Evolutionary conservation across 2,888 invertebrate species (phyloP).

Genomic region (Chydorus sphaericus): DNA sequence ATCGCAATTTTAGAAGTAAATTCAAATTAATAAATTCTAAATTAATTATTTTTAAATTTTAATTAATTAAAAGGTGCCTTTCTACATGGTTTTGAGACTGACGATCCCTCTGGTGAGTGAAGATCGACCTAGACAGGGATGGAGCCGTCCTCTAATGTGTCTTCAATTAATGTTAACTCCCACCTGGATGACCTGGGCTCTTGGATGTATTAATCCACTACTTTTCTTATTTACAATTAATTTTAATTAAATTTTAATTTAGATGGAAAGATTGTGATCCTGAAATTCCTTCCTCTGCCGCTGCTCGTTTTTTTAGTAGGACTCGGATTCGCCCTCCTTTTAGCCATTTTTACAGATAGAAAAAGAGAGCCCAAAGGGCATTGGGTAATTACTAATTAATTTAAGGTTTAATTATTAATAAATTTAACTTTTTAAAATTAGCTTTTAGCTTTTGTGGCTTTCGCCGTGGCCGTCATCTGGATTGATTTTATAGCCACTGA

Average conservation of each 20-base stretch:
- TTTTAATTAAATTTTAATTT: neutral
- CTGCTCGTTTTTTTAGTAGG: neutral
- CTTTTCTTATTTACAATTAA: neutral
- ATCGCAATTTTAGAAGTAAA: conserved; percentile 31
- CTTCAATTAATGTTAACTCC: conserved; percentile 38
- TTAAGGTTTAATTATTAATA: neutral
- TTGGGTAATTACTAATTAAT: neutral
- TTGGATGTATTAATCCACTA: conserved; percentile 19
- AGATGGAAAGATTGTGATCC: conserved; percentile 1
- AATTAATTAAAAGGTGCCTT: conserved; percentile 31
- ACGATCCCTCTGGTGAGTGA: conserved; percentile 41
- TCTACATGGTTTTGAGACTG: conserved; percentile 36
- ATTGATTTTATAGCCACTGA: conserved; percentile 46
- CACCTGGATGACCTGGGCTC: conserved; percentile 28
- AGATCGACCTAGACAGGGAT: conserved; percentile 33
- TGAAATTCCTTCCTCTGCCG: neutral
- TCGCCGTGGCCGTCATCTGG: conserved; percentile 39
- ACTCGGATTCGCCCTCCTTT: neutral
- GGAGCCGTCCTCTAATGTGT: conserved; percentile 41
- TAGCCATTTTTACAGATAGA: conserved; percentile 2
- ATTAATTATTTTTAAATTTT: conserved; percentile 4
- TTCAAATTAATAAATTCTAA: neutral
- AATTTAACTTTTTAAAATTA: conserved; percentile 16
- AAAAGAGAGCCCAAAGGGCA: neutral
- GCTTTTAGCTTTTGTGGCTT: conserved; percentile 40